Conservation (phyloP, 2,888 invertebrate genomes). For the Dichetophora obliterata region DNA sequence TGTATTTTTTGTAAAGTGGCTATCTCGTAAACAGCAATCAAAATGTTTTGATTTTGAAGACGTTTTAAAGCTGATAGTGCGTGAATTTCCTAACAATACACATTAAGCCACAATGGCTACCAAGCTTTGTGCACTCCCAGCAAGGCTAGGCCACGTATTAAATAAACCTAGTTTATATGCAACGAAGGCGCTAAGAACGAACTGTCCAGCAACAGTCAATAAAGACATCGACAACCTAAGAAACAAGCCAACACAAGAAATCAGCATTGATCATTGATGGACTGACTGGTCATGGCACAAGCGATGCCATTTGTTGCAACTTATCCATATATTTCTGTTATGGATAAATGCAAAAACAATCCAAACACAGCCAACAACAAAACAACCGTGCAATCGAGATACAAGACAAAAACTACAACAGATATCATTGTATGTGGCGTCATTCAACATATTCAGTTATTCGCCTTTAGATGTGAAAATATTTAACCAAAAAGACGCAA, state of each 20-base stretch:
- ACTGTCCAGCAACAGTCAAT: neutral
- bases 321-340: too few species aligned
- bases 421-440: neutral
- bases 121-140: too few species aligned
- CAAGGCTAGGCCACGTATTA: too few species aligned
- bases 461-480: neutral
- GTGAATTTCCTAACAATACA: too few species aligned
- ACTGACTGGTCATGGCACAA: neutral
- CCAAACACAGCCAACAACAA: too few species aligned
- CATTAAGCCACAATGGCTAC: too few species aligned
- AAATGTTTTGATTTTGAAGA: too few species aligned
- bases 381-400: too few species aligned
- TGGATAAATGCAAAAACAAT: too few species aligned
- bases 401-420: neutral
- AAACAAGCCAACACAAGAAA: neutral
- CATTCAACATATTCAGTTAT: neutral
- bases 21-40: too few species aligned
- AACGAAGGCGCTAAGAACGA: neutral
- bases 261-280: neutral
- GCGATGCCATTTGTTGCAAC: neutral
- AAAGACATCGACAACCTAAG: neutral
- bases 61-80: too few species aligned
- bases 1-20: too few species aligned
- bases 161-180: neutral
- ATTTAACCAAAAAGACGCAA: neutral